Conservation (phyloP, 2,113 vertebrate species). For the Poeciliopsis prolifica region DNA sequence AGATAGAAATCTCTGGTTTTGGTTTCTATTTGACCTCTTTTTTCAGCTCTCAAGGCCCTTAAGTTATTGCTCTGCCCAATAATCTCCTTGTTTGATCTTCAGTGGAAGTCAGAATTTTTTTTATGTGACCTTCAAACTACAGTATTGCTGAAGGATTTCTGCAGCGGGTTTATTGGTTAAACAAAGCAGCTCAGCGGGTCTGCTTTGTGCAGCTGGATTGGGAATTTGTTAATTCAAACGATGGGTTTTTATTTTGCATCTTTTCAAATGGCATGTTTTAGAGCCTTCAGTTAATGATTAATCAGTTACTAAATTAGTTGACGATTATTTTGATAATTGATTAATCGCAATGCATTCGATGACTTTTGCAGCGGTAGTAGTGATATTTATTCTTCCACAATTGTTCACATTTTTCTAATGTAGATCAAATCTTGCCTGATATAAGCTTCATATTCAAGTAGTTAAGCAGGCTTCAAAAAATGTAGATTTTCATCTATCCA, state of each 20-base stretch:
- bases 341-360: too few relatives aligned
- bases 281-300: too few relatives aligned
- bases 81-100: neutral
- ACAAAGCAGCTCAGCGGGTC: conserved; percentile 4
- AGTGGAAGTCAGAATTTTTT: neutral
- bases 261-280: too few relatives aligned
- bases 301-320: too few relatives aligned
- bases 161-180: conserved; percentile 7
- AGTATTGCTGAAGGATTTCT: conserved; percentile 1
- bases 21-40: neutral
- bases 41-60: neutral
- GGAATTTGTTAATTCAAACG: neutral
- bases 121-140: conserved; percentile 19
- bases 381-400: too few relatives aligned
- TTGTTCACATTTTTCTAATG: too few relatives aligned
- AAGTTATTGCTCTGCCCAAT: neutral
- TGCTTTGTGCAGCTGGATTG: neutral
- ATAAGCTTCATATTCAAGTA: too few relatives aligned
- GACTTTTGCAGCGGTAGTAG: too few relatives aligned
- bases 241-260: neutral
- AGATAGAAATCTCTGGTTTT: conserved; percentile 10
- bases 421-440: too few relatives aligned
- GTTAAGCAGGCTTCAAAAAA: too few relatives aligned
- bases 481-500: too few relatives aligned
- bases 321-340: too few relatives aligned